Evolutionary conservation across 2,113 vertebrate genomes (phyloP).

Genomic region (Tretioscincus oriximinensis): DNA sequence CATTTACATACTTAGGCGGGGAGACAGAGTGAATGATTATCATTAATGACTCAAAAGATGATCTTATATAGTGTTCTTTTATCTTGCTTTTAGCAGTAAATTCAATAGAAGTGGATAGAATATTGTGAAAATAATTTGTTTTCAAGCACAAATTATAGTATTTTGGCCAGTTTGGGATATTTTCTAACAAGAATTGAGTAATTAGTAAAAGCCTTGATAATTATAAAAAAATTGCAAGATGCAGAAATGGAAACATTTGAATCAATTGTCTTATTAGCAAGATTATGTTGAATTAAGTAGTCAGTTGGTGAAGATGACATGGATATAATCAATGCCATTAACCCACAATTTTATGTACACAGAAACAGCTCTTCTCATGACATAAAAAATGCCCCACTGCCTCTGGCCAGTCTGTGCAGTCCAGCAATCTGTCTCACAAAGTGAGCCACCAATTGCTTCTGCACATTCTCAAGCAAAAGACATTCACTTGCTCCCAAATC

Average conservation of each 20-base stretch:
- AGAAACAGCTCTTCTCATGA: neutral
- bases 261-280: neutral
- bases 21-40: neutral
- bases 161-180: neutral
- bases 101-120: neutral
- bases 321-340: neutral
- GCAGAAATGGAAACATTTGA: neutral
- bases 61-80: neutral
- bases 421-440: too few species aligned
- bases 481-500: too few species aligned
- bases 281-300: neutral
- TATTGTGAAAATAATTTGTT: neutral
- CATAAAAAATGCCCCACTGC: too few species aligned
- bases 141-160: neutral
- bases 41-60: neutral
- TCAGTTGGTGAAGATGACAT: neutral
- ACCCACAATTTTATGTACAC: neutral
- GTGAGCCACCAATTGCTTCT: too few species aligned
- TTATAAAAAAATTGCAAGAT: neutral
- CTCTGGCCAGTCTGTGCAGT: too few species aligned
- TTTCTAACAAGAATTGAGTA: neutral
- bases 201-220: too few species aligned
- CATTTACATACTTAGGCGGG: neutral
- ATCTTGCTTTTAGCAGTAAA: neutral
- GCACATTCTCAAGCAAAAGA: too few species aligned